Evolutionary conservation across 1,140 invertebrate species (phyloP).

Genomic region (Sinonovacula constricta): DNA sequence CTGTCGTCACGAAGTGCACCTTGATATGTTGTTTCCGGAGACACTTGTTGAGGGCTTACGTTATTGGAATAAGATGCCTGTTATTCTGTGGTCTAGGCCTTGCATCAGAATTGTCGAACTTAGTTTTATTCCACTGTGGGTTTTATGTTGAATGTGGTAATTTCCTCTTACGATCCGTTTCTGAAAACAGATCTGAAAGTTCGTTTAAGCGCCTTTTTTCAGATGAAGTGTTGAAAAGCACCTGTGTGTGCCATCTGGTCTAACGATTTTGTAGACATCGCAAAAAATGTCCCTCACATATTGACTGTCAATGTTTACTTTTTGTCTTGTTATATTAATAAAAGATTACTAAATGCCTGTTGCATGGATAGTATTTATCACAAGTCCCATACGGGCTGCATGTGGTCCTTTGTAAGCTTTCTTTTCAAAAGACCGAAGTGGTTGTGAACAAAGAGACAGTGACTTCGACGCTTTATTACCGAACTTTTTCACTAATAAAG

Average conservation of each 20-base stretch:
- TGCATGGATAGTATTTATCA: conserved; percentile 16
- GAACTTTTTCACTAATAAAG: background rate
- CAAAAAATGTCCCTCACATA: conserved; percentile 27
- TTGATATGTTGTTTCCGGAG: conserved; percentile 8
- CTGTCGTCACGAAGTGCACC: no score
- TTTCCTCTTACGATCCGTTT: background rate
- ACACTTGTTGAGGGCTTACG: conserved; percentile 42
- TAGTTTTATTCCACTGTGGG: no score
- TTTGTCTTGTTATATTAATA: background rate
- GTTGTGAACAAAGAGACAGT: conserved; percentile 3
- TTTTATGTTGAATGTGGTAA: no score
- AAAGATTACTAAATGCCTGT: background rate
- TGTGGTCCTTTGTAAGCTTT: conserved; percentile 31
- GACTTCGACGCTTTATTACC: background rate
- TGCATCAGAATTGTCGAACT: no score
- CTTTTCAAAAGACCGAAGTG: conserved; percentile 15
- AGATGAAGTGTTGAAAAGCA: conserved; percentile 21
- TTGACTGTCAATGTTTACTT: background rate
- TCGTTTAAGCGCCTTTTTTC: background rate
- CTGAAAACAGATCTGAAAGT: conserved; percentile 9
- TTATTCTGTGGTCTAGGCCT: no score
- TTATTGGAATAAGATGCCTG: no score
- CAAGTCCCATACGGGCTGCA: conserved; percentile 25
- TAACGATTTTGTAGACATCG: conserved; percentile 9
- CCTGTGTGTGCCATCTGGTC: background rate